Conservation (phyloP, 2,797 vertebrate species). For the Rousettus madagascariensis region DNA sequence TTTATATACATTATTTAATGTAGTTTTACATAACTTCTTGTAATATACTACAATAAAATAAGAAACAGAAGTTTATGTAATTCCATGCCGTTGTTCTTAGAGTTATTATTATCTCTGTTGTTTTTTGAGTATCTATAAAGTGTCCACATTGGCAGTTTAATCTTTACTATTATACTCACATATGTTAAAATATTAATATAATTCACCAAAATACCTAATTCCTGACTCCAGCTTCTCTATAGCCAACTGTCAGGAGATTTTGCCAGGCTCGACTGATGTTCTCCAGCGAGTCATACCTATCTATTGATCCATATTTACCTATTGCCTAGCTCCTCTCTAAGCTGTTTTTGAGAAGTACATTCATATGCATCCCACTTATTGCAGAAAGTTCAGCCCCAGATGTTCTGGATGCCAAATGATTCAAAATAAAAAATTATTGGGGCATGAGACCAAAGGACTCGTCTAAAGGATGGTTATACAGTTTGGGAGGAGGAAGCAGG, state of each 20-base stretch:
- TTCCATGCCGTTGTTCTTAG: neutral
- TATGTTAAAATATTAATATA: neutral
- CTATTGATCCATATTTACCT: neutral
- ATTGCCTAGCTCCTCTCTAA: no score
- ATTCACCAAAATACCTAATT: neutral
- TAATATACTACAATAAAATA: neutral
- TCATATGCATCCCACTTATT: neutral
- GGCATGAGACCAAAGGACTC: neutral
- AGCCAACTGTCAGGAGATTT: neutral
- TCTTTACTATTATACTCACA: neutral
- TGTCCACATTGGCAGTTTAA: neutral
- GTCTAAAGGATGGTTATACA: neutral
- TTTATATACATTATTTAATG: neutral
- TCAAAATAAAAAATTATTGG: neutral
- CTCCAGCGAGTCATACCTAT: neutral
- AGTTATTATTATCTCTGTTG: neutral
- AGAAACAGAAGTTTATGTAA: neutral
- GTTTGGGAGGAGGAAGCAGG: neutral
- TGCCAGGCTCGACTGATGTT: neutral
- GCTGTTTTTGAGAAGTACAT: neutral
- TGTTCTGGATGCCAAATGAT: neutral
- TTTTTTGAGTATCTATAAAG: neutral
- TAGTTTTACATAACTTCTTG: neutral
- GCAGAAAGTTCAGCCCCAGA: neutral
- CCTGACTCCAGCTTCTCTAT: neutral